phyloP scores from a whole-genome alignment of 2,113 vertebrate species.

The Pachyramphus minor region DNA sequence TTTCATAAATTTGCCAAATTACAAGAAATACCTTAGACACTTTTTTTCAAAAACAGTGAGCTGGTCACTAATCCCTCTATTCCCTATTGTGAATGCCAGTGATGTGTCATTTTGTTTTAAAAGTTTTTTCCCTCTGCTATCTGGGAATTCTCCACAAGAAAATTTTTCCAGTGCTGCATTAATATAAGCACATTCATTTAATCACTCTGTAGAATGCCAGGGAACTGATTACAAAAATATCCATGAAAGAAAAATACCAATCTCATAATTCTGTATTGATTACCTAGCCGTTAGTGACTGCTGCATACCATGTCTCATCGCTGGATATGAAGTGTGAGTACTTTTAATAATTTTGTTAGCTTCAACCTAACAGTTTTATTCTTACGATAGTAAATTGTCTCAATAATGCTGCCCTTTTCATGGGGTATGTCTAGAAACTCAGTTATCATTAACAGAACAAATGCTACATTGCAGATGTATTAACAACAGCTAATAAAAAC shows the following conservation, averaged over 20 bases:
- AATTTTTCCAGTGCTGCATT: neutral
- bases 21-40: neutral
- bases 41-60: neutral
- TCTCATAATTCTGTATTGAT: conserved; percentile 11
- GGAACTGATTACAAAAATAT: neutral
- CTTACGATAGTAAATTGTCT: neutral
- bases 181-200: neutral
- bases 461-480: neutral
- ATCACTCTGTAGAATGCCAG: neutral
- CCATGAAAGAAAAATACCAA: neutral
- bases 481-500: neutral
- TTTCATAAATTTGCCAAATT: neutral
- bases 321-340: neutral
- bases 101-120: neutral
- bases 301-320: neutral
- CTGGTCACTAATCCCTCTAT: neutral
- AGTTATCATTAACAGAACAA: neutral
- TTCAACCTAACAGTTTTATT: conserved; percentile 20
- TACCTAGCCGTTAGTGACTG: neutral
- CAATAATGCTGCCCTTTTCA: neutral
- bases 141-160: neutral
- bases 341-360: conserved; percentile 8
- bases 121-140: neutral
- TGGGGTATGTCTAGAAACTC: neutral
- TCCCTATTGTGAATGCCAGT: neutral